Evolutionary conservation across 2,113 vertebrate genomes (phyloP), one percentile per base, ranked within the genome.

Genomic region (Semicossyphus pulcher): DNA sequence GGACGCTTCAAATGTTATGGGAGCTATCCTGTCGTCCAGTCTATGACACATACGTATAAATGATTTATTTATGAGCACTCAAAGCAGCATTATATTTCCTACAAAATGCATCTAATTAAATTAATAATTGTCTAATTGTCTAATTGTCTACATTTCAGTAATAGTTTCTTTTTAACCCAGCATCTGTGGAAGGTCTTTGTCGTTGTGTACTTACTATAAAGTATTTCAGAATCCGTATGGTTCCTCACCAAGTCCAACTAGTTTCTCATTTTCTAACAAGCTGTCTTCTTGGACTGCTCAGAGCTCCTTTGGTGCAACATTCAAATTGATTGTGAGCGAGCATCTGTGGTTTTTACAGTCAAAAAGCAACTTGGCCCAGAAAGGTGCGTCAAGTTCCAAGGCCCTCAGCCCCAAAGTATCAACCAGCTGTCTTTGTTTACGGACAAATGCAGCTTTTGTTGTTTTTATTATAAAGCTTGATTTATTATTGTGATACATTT

Each of bases 361-460:
- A 56, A 60, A 65, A 39, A 58, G 34, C 21, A 36, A 71, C 44
- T 70, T 56, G 69, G 36, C 62, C 7, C 23, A 11, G 31, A 57
- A 11, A 53, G 36, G n/a, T 7, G 1, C 10, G 18, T 37, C 21
- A n/a, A 39, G 47, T 54, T 85, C 71, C 71, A 56, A 67, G 10
- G 2, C 28, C 54, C 12, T 52, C 54, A 37, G 26, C 8, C 41
- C 29, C n/a, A 20, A 69, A 82, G 51, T 54, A 58, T 49, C 16
- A 74, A 52, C 44, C 71, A 76, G 75, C 66, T 86, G 74, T 54
- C 75, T 54, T 39, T 73, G 49, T 69, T 69, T 60, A 32, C 31
- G n/a, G 52, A 25, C 14, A 45, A 29, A 36, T 51, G 37, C 15
- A 10, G 21, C 32, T 41, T 65, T 34, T 28, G 16, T 41, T 2